A percentile compares a stretch with the other conserved stretches of the same genome.
phyloP scores from a whole-genome alignment of 2,113 vertebrate genomes.

The Bothrops jararaca region DNA sequence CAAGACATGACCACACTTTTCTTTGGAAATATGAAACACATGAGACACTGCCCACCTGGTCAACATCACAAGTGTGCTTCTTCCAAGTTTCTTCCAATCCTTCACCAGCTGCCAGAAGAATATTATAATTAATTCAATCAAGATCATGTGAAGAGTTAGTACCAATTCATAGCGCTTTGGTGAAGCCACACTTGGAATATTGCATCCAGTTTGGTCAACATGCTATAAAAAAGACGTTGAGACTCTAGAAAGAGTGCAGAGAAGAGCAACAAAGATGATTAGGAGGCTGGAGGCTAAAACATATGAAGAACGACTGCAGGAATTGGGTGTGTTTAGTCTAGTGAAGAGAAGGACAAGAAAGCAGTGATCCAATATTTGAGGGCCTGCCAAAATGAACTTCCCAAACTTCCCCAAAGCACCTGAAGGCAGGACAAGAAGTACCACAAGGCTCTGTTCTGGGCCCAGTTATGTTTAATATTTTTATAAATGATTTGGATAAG shows the following conservation, averaged over 20 bases:
- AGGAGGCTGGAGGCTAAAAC: too few relatives aligned
- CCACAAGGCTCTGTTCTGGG: too few relatives aligned
- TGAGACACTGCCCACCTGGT: neutral
- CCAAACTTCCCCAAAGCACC: neutral
- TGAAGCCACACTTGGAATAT: too few relatives aligned
- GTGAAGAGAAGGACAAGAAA: neutral
- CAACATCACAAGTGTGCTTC: neutral
- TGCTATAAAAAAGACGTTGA: too few relatives aligned
- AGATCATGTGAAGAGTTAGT: too few relatives aligned
- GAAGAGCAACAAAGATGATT: too few relatives aligned
- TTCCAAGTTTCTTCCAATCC: neutral
- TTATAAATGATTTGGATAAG: too few relatives aligned
- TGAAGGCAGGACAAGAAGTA: neutral
- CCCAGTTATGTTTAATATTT: too few relatives aligned
- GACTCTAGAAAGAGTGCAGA: too few relatives aligned
- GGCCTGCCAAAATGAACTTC: neutral
- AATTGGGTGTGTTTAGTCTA: neutral
- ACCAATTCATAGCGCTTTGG: too few relatives aligned
- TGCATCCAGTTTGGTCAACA: too few relatives aligned
- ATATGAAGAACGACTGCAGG: neutral
- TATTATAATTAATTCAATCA: neutral
- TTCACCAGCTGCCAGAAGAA: neutral
- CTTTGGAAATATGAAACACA: constrained; percentile 1
- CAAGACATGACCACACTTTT: neutral
- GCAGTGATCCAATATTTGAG: neutral